These are phyloP conservation scores for Sorex fumeus DNA, from an alignment of 2,113 vertebrate species.

Conservation along the genomic window DNA sequence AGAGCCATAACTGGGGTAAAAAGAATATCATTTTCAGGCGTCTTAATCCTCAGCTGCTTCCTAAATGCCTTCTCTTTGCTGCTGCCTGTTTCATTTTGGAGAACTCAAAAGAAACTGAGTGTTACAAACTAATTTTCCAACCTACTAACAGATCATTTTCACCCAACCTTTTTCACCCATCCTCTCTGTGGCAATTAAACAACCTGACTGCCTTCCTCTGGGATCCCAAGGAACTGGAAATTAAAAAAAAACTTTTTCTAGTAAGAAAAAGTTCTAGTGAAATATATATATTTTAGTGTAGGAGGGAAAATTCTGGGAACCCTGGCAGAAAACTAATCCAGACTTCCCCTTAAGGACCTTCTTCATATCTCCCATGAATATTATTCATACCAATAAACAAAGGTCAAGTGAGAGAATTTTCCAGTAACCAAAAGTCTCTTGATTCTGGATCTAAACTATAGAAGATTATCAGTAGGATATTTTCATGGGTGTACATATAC, in stretches of 20 bases:
- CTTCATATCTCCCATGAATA: background rate
- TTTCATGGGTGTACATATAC: conserved; percentile 14
- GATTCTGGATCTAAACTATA: background rate
- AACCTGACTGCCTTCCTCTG: background rate
- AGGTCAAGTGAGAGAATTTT: background rate
- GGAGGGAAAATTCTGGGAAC: too few relatives aligned
- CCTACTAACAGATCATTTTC: background rate
- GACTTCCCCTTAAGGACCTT: background rate
- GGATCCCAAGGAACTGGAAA: background rate
- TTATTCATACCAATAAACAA: background rate
- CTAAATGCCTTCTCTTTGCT: conserved; percentile 49
- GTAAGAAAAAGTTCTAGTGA: conserved; percentile 16
- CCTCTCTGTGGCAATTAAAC: conserved; percentile 52
- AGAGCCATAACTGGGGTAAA: conserved; percentile 28
- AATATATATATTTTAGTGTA: conserved; percentile 59
- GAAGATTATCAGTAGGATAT: background rate
- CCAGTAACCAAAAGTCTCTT: background rate
- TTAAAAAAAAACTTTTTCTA: conserved; percentile 78
- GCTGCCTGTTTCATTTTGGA: conserved; percentile 55
- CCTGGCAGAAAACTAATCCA: conserved; percentile 61
- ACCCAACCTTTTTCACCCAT: background rate
- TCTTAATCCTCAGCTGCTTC: conserved; percentile 56
- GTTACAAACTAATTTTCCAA: conserved; percentile 71
- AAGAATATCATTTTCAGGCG: conserved; percentile 9
- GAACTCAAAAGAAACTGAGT: conserved; percentile 52